Conservation (phyloP, 2,113 vertebrate genomes). For the Plotosus lineatus region DNA sequence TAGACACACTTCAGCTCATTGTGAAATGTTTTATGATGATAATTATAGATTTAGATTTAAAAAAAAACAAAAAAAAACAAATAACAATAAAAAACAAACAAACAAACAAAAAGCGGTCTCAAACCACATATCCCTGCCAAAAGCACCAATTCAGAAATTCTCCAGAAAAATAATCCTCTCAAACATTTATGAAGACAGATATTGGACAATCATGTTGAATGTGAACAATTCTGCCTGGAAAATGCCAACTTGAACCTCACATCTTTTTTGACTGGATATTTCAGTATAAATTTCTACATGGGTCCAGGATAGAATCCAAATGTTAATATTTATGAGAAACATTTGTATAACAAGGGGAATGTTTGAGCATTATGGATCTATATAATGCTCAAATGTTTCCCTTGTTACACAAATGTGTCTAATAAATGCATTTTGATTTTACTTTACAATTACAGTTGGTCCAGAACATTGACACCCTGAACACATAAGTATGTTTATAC, state of each 20-base stretch:
- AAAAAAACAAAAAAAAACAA: too few relatives aligned
- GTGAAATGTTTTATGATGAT: background rate
- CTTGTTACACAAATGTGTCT: too few relatives aligned
- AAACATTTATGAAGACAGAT: too few relatives aligned
- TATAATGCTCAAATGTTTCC: too few relatives aligned
- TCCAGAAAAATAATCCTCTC: background rate
- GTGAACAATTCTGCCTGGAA: background rate
- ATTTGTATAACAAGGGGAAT: background rate
- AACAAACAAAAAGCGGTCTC: too few relatives aligned
- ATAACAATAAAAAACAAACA: too few relatives aligned
- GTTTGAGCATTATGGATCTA: background rate
- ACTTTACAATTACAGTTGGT: background rate
- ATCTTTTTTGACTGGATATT: background rate
- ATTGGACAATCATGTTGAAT: too few relatives aligned
- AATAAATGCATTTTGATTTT: background rate
- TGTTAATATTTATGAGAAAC: background rate
- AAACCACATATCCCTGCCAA: background rate
- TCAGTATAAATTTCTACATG: background rate
- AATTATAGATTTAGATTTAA: background rate
- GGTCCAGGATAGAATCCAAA: background rate
- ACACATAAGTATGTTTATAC: background rate
- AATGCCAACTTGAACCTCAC: too few relatives aligned
- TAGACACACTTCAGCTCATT: background rate
- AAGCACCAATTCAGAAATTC: background rate
- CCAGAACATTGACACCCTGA: background rate